A percentile compares a stretch with the other conserved stretches of the same genome.
Conservation (phyloP, 2,888 invertebrate species). For the Drosophila formosana region DNA sequence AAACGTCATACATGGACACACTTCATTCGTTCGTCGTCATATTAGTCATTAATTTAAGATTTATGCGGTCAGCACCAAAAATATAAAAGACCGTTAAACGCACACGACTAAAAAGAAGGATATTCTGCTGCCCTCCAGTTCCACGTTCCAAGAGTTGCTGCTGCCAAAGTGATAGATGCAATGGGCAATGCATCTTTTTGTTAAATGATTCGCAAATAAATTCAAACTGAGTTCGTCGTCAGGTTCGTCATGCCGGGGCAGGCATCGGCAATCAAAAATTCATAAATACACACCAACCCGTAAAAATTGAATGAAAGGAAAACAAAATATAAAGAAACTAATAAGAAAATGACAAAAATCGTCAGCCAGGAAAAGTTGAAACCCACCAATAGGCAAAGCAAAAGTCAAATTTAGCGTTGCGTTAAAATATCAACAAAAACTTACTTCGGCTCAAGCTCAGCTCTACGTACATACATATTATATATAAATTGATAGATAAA, state of each 20-base stretch:
- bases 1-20: constrained; percentile 16
- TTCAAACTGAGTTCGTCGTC: constrained; percentile 34
- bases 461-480: constrained; percentile 42
- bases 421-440: constrained; percentile 31
- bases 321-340: constrained; percentile 1
- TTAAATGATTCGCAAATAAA: constrained; percentile 15
- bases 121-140: not conserved
- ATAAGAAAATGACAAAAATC: constrained; percentile 25
- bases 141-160: constrained; percentile 6
- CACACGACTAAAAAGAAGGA: not conserved
- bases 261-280: constrained; percentile 28
- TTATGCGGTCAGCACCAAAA: constrained; percentile 21
- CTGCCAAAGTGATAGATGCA: constrained; percentile 14
- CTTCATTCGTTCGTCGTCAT: constrained; percentile 27
- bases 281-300: constrained; percentile 20
- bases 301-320: constrained; percentile 9
- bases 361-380: constrained; percentile 36
- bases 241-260: constrained; percentile 34
- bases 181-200: constrained; percentile 11
- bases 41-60: constrained; percentile 22
- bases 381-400: constrained; percentile 56
- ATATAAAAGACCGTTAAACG: not conserved
- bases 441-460: constrained; percentile 55
- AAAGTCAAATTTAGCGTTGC: constrained; percentile 40
- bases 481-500: constrained; percentile 48